Percentiles rank a stretch among this genome's conserved stretches.
Conservation (phyloP, 64 coral and sea anemone species). For the Anthopleura sola region DNA sequence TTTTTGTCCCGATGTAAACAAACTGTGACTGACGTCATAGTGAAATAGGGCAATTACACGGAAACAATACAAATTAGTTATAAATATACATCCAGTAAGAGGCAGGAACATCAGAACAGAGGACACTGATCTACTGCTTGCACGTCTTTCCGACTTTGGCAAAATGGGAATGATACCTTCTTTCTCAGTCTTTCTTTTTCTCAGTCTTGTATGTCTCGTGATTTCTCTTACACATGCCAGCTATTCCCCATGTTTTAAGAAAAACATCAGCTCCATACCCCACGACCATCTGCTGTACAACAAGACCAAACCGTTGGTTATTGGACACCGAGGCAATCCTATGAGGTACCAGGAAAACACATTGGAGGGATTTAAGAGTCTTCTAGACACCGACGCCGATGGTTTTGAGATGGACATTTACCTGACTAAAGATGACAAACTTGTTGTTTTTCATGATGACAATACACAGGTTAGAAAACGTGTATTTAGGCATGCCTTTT, state of each 20-base stretch:
- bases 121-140: too few species aligned
- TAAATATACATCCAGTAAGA: too few species aligned
- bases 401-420: constrained; percentile 84
- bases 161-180: background rate
- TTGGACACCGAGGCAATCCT: constrained; percentile 90
- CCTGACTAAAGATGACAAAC: constrained; percentile 73
- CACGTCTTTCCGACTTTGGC: too few species aligned
- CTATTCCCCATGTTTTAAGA: background rate
- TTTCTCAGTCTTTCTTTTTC: background rate
- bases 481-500: too few species aligned
- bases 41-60: too few species aligned
- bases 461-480: constrained; percentile 61
- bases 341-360: constrained; percentile 84
- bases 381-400: constrained; percentile 56
- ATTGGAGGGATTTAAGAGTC: constrained; percentile 76
- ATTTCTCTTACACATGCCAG: background rate
- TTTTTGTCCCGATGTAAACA: too few species aligned
- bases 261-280: constrained; percentile 24
- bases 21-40: too few species aligned
- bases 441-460: constrained; percentile 69
- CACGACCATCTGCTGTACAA: constrained; percentile 54
- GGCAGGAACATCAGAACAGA: too few species aligned
- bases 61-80: too few species aligned
- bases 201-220: background rate
- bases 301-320: constrained; percentile 70